Evolutionary conservation across 2,797 vertebrate species (phyloP).

Genomic region (Smutsia temminckii): DNA sequence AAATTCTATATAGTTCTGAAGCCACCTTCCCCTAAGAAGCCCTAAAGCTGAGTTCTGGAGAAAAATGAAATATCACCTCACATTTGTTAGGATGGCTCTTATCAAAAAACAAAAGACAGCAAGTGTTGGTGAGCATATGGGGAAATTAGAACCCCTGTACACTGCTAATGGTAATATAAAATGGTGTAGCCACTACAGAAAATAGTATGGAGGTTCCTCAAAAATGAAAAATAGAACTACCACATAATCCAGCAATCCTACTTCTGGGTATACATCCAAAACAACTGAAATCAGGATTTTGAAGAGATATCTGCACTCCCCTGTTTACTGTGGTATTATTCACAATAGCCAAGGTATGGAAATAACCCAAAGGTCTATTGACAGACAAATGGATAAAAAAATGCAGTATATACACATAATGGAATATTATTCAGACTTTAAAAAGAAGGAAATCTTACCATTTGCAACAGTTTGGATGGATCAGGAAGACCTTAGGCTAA

Average conservation of each 20-base stretch:
- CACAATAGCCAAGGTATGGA: neutral
- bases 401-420: neutral
- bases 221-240: neutral
- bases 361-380: neutral
- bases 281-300: too few species aligned
- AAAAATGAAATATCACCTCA: neutral
- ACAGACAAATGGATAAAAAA: neutral
- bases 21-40: neutral
- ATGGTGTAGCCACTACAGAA: neutral
- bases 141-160: neutral
- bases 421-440: neutral
- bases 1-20: neutral
- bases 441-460: neutral
- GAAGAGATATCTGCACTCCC: neutral
- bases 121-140: neutral
- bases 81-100: neutral
- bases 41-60: neutral
- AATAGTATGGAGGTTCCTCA: neutral
- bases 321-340: neutral
- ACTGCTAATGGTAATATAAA: neutral
- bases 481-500: neutral
- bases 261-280: neutral
- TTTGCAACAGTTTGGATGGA: too few species aligned
- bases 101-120: neutral
- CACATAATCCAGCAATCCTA: neutral